A percentile compares a stretch with the other conserved stretches of the same genome.
These are phyloP conservation scores for Dromococcyx pavoninus DNA, from an alignment of 2,797 vertebrate genomes.

Conservation along the genomic window DNA sequence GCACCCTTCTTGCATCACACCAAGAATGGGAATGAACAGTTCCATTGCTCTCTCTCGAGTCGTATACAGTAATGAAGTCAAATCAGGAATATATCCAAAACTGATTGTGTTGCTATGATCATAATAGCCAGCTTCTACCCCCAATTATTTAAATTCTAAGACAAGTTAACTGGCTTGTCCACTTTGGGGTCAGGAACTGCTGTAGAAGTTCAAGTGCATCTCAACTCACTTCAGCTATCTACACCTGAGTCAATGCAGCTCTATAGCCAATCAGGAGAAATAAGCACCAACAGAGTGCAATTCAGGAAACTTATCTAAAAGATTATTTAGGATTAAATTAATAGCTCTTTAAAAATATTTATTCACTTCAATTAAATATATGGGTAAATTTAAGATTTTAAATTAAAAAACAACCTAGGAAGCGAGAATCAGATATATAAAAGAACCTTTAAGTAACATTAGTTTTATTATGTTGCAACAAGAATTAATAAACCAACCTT, in stretches of 20 bases:
- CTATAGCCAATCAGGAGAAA: background rate
- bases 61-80: background rate
- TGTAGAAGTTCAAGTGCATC: background rate
- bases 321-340: background rate
- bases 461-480: background rate
- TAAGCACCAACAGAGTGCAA: fast-evolving
- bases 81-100: background rate
- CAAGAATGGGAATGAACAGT: background rate
- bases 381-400: background rate
- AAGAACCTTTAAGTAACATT: background rate
- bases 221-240: fast-evolving
- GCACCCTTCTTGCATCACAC: background rate
- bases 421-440: background rate
- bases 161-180: background rate
- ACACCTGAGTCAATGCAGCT: background rate
- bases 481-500: conserved; percentile 40
- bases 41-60: background rate
- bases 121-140: too few relatives aligned
- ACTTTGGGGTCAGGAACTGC: background rate
- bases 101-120: fast-evolving
- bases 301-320: background rate
- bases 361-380: background rate
- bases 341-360: background rate
- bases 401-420: background rate
- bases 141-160: too few relatives aligned